A percentile compares a stretch with the other conserved stretches of the same genome.
phyloP scores from a whole-genome alignment of 2,888 invertebrate species.

The Apodemia mormo region DNA sequence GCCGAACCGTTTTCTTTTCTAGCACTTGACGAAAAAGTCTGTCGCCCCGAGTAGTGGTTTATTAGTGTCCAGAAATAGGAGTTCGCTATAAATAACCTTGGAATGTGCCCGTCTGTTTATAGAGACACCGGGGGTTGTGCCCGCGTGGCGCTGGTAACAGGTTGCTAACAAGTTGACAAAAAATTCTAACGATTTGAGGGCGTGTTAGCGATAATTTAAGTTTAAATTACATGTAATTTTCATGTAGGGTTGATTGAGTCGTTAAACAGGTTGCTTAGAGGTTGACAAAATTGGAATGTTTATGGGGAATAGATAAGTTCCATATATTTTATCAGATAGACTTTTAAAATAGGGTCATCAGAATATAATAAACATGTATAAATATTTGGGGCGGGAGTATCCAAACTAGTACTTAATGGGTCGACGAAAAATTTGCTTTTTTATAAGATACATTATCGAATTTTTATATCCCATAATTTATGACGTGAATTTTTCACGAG shows the following conservation, averaged over 20 bases:
- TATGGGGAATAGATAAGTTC: no score
- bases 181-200: constrained; percentile 3
- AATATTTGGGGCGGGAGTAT: no score
- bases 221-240: background rate
- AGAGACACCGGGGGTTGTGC: constrained; percentile 43
- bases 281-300: no score
- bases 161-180: constrained; percentile 10
- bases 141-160: constrained; percentile 7
- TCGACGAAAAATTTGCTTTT: no score
- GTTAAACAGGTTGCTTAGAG: background rate
- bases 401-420: no score
- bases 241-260: no score
- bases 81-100: constrained; percentile 61
- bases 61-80: constrained; percentile 65
- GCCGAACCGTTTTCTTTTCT: background rate
- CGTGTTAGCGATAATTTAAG: background rate
- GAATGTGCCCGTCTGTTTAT: constrained; percentile 76
- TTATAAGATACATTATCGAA: no score
- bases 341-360: no score
- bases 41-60: constrained; percentile 41
- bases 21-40: constrained; percentile 24
- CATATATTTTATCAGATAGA: no score
- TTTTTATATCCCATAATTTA: no score
- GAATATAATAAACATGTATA: no score
- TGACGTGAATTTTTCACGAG: no score